Base-by-base conservation (phyloP, 1,140 invertebrate species). In the Apis dorsata region DNA sequence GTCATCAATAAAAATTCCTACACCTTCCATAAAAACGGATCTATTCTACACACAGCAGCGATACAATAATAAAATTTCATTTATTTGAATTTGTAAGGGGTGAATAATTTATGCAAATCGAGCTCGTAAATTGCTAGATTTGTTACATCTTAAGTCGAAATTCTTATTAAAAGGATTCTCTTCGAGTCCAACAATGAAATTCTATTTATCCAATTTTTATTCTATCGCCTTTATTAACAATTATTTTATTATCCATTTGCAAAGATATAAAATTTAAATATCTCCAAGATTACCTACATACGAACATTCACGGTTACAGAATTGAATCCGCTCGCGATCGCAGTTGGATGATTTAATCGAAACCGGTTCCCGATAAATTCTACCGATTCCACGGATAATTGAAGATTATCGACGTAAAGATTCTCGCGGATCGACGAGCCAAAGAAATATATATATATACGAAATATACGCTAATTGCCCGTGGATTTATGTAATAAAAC, bases 381-480 rank as follows among this genome's bases (percentile, higher is more conserved):
- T 21, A 28, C 19, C 77, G 19, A 70, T 70, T 72, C 57, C 34
- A 21, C 5, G 63, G 63, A 70, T 28, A 28, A 51, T 19, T 19
- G 12, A 15, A 60, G 59, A 75, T n/a, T n/a, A n/a, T 51, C 21
- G 34, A 17, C 34, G 15, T 24, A 19, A 62, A 49, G 57, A 62
- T 49, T 34, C 51, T 34, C 9, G n/a, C 11, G n/a, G 17, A n/a
- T 19, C 34, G n/a, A 60, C 19, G 12, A 12, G 11, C 9, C 13
- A 28, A 7, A 24, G 51, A 51, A 65, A 55, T 55, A 62, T 9
- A n/a, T 15, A 44, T 44, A 44, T 5, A 44, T 2, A 4, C 1
- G 34, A 34, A 44, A 44, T 44, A 57, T 53, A 49, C 49, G 21
- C 17, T 82, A 77, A 82, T 77, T 82, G 49, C 13, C 19, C 5